Evolutionary conservation across 1,140 invertebrate species (phyloP).

Genomic region (Drosophila tropicalis): DNA sequence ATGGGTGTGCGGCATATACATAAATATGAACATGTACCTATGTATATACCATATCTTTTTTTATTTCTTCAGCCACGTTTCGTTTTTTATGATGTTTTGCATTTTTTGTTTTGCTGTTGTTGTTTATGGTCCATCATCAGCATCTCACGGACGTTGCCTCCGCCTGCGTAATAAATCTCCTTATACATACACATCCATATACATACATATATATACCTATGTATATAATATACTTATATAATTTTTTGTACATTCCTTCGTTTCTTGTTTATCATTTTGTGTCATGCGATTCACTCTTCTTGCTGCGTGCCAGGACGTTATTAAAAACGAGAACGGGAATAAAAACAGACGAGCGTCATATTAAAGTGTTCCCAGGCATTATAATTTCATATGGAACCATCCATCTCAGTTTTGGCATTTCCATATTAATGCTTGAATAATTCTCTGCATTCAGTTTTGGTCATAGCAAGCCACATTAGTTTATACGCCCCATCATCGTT

Average conservation of each 20-base stretch:
- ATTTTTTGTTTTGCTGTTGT: conserved; percentile 43
- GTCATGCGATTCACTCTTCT: conserved; percentile 72
- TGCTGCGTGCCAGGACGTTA: conserved; percentile 63
- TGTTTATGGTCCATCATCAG: conserved; percentile 79
- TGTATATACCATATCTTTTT: conserved; percentile 43
- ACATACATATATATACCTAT: conserved; percentile 27
- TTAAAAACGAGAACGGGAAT: conserved; percentile 64
- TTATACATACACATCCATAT: conserved; percentile 35
- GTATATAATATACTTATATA: conserved; percentile 24
- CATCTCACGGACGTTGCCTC: conserved; percentile 57
- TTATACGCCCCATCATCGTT: conserved; percentile 19
- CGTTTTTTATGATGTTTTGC: conserved; percentile 63
- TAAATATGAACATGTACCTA: conserved; percentile 22
- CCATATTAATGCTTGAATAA: conserved; percentile 78
- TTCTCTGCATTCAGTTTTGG: conserved; percentile 60
- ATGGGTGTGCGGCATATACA: conserved; percentile 34
- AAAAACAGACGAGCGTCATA: conserved; percentile 53
- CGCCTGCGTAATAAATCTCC: conserved; percentile 80
- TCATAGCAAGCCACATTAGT: conserved; percentile 58
- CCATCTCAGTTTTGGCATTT: conserved; percentile 77
- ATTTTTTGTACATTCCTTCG: conserved; percentile 40
- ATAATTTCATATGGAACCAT: conserved; percentile 76
- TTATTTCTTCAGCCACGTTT: conserved; percentile 27
- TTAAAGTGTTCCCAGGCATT: conserved; percentile 79
- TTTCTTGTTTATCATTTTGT: conserved; percentile 81